Percentiles rank a stretch among this genome's conserved stretches.
Evolutionary conservation across 2,888 invertebrate genomes (phyloP).

Genomic region (Entomobrya proxima): DNA sequence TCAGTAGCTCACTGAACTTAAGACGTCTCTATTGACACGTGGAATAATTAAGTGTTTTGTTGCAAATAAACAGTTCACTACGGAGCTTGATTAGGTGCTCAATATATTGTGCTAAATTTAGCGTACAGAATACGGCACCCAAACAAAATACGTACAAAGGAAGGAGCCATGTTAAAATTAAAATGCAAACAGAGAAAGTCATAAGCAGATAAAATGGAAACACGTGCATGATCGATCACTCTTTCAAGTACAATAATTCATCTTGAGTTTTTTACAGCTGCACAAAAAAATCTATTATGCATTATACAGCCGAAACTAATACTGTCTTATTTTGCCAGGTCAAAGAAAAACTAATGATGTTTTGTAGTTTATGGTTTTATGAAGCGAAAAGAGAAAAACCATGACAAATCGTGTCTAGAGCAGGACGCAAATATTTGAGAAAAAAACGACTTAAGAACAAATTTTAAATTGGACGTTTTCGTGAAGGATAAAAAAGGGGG

Average conservation of each 20-base stretch:
- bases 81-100: too few relatives aligned
- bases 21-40: too few relatives aligned
- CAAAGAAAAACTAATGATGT: constrained; percentile 43
- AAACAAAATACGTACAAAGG: too few relatives aligned
- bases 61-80: too few relatives aligned
- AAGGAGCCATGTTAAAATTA: too few relatives aligned
- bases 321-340: constrained; percentile 25
- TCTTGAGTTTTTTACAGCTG: background rate
- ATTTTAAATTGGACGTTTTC: constrained; percentile 11
- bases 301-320: background rate
- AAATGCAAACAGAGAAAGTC: too few relatives aligned
- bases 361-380: constrained; percentile 32
- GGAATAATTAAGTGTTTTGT: too few relatives aligned
- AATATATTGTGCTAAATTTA: too few relatives aligned
- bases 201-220: too few relatives aligned
- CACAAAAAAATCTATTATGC: constrained; percentile 35
- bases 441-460: background rate
- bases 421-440: constrained; percentile 26
- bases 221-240: background rate
- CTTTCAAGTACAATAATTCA: background rate
- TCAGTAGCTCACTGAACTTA: constrained; percentile 19
- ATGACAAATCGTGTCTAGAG: constrained; percentile 49
- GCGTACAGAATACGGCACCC: too few relatives aligned
- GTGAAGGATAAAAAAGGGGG: constrained; percentile 35
- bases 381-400: constrained; percentile 57